These are phyloP conservation scores for Peromyscus polionotus DNA, from an alignment of 2,113 vertebrate genomes.

Conservation along the genomic window DNA sequence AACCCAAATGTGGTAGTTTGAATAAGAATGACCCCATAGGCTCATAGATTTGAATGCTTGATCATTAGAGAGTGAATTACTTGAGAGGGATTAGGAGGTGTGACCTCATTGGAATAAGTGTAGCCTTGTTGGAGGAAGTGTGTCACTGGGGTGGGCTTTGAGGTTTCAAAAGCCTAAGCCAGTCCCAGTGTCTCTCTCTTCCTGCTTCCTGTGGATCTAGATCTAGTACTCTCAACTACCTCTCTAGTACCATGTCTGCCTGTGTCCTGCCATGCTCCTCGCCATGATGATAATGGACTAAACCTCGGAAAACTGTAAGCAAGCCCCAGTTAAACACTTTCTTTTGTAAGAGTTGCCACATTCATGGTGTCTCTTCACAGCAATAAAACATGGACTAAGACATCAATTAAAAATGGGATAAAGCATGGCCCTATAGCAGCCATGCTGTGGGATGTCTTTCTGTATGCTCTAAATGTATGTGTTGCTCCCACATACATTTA, in stretches of 20 bases:
- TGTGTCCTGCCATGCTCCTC: background rate
- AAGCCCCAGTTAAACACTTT: background rate
- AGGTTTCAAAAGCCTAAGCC: background rate
- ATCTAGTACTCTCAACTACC: background rate
- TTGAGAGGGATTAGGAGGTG: background rate
- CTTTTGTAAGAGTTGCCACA: background rate
- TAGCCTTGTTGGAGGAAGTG: background rate
- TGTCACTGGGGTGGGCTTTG: background rate
- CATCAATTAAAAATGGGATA: background rate
- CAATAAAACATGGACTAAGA: background rate
- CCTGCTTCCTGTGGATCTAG: background rate
- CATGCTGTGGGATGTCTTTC: no score
- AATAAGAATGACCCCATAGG: background rate
- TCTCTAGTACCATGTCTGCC: background rate
- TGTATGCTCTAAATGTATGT: no score
- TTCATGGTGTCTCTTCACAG: background rate
- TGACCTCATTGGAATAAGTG: background rate
- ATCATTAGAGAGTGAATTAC: background rate
- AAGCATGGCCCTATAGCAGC: background rate
- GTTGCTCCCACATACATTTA: no score
- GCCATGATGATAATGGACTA: background rate
- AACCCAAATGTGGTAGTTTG: background rate
- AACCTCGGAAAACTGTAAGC: background rate
- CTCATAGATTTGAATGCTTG: background rate
- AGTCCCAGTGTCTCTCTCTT: background rate